Conservation (phyloP, 2,888 invertebrate genomes). For the Orthosia gothica region DNA sequence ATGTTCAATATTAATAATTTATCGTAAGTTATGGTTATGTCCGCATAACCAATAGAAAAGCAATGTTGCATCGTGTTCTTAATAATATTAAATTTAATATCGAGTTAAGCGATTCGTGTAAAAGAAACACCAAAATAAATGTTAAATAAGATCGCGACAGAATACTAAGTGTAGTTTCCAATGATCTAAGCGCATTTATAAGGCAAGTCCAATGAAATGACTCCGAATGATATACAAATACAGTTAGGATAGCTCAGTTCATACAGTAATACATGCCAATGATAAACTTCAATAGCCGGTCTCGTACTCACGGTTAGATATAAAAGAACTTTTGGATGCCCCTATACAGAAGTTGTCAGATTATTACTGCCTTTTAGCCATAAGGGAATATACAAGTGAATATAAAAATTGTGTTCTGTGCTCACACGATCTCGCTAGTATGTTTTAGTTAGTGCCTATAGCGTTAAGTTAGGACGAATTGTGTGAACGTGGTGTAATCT, state of each 20-base stretch:
- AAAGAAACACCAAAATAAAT: conserved; percentile 54
- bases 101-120: conserved; percentile 55
- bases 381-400: conserved; percentile 84
- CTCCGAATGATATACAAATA: conserved; percentile 46
- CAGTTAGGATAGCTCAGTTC: conserved; percentile 58
- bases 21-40: conserved; percentile 65
- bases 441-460: conserved; percentile 90
- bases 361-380: conserved; percentile 85
- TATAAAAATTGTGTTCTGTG: conserved; percentile 88
- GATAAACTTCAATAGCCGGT: conserved; percentile 71
- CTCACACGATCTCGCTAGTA: conserved; percentile 91
- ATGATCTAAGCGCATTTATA: conserved; percentile 71
- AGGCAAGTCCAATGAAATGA: conserved; percentile 46
- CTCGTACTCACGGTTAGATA: conserved; percentile 72
- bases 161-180: conserved; percentile 54
- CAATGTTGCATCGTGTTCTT: conserved; percentile 66
- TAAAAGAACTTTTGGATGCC: conserved; percentile 81
- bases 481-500: conserved; percentile 77
- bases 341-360: conserved; percentile 85
- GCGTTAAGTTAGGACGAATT: conserved; percentile 88
- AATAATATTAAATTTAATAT: conserved; percentile 49
- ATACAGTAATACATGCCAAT: conserved; percentile 72
- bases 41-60: conserved; percentile 60
- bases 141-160: conserved; percentile 36
- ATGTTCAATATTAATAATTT: conserved; percentile 68